phyloP scores from a whole-genome alignment of 1,140 invertebrate species.

The Drosophila sechellia region DNA sequence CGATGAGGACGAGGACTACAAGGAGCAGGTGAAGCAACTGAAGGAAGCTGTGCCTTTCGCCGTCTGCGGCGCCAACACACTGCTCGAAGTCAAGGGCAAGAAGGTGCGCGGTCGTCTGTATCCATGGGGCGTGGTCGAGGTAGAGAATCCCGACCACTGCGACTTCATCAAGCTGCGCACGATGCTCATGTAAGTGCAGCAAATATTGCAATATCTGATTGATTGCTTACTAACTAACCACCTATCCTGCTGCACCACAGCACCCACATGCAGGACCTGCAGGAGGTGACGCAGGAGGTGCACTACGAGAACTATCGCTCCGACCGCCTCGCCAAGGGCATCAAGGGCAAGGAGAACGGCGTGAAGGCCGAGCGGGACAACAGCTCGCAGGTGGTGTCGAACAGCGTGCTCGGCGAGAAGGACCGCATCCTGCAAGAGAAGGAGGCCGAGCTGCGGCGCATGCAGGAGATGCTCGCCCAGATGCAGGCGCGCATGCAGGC shows the following conservation, averaged over 20 bases:
- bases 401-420: slow-evolving; percentile 88
- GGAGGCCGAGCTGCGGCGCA: slow-evolving; percentile 94
- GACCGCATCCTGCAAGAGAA: slow-evolving; percentile 95
- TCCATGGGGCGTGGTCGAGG: slow-evolving; percentile 99
- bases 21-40: slow-evolving; percentile 95
- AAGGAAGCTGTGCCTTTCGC: slow-evolving; percentile 98
- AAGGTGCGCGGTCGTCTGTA: slow-evolving; percentile 97
- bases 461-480: slow-evolving; percentile 97
- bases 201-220: not conserved
- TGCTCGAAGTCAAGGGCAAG: slow-evolving; percentile 95
- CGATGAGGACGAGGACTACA: slow-evolving; percentile 97
- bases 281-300: slow-evolving; percentile 97
- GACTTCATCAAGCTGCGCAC: slow-evolving; percentile 99
- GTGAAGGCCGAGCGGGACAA: slow-evolving; percentile 71
- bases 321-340: slow-evolving; percentile 92
- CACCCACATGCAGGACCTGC: slow-evolving; percentile 97
- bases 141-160: slow-evolving; percentile 99
- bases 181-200: slow-evolving; percentile 93
- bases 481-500: slow-evolving; percentile 97
- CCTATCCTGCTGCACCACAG: slow-evolving; percentile 79
- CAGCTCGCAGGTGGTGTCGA: slow-evolving; percentile 47
- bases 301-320: slow-evolving; percentile 98
- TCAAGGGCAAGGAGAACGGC: slow-evolving; percentile 85
- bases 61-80: slow-evolving; percentile 97
- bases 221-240: not conserved